Base-by-base conservation (phyloP, 2,797 vertebrate species). In the Myripristis murdjan region DNA sequence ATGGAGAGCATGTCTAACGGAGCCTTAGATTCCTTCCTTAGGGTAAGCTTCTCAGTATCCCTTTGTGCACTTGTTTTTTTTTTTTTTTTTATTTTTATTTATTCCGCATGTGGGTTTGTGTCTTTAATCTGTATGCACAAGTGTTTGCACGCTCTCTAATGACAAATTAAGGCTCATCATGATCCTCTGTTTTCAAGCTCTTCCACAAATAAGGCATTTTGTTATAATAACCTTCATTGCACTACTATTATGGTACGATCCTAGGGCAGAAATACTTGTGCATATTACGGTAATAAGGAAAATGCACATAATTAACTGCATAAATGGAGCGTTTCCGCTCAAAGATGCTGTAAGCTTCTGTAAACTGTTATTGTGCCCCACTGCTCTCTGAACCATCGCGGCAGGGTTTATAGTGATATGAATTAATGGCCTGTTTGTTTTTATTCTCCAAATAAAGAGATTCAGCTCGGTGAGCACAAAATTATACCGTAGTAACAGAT, bases 1-100 rank as follows among this genome's bases (percentile, higher is more conserved):
- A 95, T 94, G 62, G 97, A 99, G 86, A 97, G 95, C 87, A 93
- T 98, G 96, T 92, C 94, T 10, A 98, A 96, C 0, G 97, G 97
- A 15, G 77, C 96, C 66, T 92, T 99, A 77, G 97, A 99, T 43
- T 94, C 96, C 41, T 98, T 99, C 71, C 95, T 99, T 24, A 93
- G 98, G 93, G 98, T 98, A 75, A 92, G 96, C 16, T 26, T 33
- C 10, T 15, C 4, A 26, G 9, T 15, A 5, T 90, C 11, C 8
- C 43, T 48, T 28, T 28, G 1, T 46, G 18, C 14, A 0, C 16
- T n/a, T n/a, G 7, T 31, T 31, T 31, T 31, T 24, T 23, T 23
- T 23, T 35, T 8, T 37, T 1, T 37, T 2, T 53, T 2, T 10
- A 10, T 39, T 15, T 31, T 7, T 69, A 9, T 10, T 9, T 70